Evolutionary conservation across 2,113 vertebrate species (phyloP), one percentile per base, ranked within the genome.

Genomic region (Cebus imitator): DNA sequence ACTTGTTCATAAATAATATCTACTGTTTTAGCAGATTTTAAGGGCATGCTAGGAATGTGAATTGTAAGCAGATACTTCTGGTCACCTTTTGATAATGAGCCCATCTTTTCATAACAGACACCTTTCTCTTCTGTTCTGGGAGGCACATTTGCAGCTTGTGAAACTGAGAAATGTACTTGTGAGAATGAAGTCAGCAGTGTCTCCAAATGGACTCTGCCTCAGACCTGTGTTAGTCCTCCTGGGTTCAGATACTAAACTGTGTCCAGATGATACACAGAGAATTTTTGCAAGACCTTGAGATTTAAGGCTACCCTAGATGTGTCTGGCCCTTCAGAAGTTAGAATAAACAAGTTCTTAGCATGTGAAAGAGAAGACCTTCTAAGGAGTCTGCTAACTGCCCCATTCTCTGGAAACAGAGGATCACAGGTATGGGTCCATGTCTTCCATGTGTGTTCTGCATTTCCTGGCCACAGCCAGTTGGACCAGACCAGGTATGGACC

Each of bases 1-100:
- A 87, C 90, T 96, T 0, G 8, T 97, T 96, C 97, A 97, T 98
- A 98, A 97, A 96, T 97, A 97, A 96, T 86, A 97, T 48, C 55
- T 30, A 48, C 55, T 58, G 64, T 91, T 66, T 94, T 76, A 80
- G 73, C 50, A 48, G 14, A 48, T 89, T 90, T 82, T 92, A 78
- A 89, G 96, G 45, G 86, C 6, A 0, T 90, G 81, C 76, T 32
- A 72, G 30, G 88, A 94, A 97, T 95, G 68, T 70, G 43, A 96
- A 90, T 73, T 27, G 27, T 40, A 82, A 73, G 57, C 85, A 45
- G 58, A 95, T 27, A 92, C 17, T 68, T 48, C 57, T 52, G n/a
- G 75, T 90, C 82, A 97, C 84, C 91, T 96, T 94, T 70, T 23
- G 85, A 87, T 95, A 98, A 96, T 78, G 64, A 91, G 79, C 3